Evolutionary conservation across 1,140 invertebrate species (phyloP).

Genomic region (Camponotus floridanus): DNA sequence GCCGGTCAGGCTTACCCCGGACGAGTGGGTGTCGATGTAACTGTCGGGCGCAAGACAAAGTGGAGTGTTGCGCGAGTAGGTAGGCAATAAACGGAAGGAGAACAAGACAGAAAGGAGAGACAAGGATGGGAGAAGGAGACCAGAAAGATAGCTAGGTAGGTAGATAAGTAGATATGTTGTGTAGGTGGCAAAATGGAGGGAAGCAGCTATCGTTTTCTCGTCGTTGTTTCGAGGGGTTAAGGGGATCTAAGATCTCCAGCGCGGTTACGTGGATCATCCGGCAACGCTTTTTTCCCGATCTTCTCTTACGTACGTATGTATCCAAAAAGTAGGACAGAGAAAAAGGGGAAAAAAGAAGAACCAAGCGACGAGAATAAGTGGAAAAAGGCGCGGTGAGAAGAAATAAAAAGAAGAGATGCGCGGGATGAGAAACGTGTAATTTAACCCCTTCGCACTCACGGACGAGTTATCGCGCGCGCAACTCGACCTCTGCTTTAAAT

Average conservation of each 20-base stretch:
- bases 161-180: neutral
- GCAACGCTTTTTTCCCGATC: conserved; percentile 25
- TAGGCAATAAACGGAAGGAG: conserved; percentile 6
- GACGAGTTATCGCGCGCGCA: conserved; percentile 51
- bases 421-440: conserved; percentile 58
- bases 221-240: conserved; percentile 54
- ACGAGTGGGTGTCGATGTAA: conserved; percentile 56
- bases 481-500: conserved; percentile 37
- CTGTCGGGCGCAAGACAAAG: conserved; percentile 67
- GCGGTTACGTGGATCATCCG: conserved; percentile 58
- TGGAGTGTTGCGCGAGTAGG: conserved; percentile 9
- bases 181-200: conserved; percentile 29
- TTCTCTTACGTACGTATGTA: conserved; percentile 38
- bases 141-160: neutral
- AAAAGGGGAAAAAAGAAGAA: conserved; percentile 7
- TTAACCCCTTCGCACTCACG: conserved; percentile 60
- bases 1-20: conserved; percentile 55
- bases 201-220: conserved; percentile 62
- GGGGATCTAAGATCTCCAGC: conserved; percentile 44
- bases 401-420: conserved; percentile 33
- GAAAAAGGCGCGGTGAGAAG: conserved; percentile 41
- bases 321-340: conserved; percentile 25
- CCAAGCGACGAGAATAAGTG: conserved; percentile 53
- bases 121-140: neutral
- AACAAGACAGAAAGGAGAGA: neutral